These are phyloP conservation scores for Chlamydotis undulata DNA, from an alignment of 2,113 vertebrate species.

Conservation along the genomic window DNA sequence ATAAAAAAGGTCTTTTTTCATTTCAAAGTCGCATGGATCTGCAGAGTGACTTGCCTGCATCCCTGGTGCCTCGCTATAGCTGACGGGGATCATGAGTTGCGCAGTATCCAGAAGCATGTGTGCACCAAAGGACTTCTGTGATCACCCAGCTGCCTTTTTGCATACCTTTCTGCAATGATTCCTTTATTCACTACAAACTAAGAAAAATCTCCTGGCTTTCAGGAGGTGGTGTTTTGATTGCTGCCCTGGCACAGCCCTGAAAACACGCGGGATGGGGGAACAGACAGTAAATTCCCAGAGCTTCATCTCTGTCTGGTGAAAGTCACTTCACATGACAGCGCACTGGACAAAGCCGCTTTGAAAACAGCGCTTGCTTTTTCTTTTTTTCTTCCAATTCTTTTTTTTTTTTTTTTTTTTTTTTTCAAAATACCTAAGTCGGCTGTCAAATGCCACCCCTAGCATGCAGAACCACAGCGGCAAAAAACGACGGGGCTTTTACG, in stretches of 20 bases:
- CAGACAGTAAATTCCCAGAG: neutral
- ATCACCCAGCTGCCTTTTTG: neutral
- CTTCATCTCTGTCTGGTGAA: neutral
- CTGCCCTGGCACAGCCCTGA: neutral
- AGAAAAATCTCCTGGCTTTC: neutral
- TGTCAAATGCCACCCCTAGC: neutral
- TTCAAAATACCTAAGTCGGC: neutral
- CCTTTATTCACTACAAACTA: neutral
- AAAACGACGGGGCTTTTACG: neutral
- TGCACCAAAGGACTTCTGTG: neutral
- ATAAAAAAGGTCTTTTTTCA: neutral
- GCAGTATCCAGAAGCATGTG: neutral
- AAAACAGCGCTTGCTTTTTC: slow-evolving; percentile 10
- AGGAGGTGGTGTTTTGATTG: neutral
- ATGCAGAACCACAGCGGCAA: neutral
- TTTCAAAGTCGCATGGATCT: neutral
- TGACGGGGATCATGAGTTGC: accelerated
- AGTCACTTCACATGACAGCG: neutral
- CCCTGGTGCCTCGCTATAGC: neutral
- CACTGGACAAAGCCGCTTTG: slow-evolving; percentile 4
- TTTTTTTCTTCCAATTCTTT: neutral
- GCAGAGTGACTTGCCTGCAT: neutral
- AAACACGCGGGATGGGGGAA: neutral
- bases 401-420: neutral
- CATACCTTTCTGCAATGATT: neutral